phyloP scores from a whole-genome alignment of 2,797 vertebrate genomes.

The Takifugu ocellatus region DNA sequence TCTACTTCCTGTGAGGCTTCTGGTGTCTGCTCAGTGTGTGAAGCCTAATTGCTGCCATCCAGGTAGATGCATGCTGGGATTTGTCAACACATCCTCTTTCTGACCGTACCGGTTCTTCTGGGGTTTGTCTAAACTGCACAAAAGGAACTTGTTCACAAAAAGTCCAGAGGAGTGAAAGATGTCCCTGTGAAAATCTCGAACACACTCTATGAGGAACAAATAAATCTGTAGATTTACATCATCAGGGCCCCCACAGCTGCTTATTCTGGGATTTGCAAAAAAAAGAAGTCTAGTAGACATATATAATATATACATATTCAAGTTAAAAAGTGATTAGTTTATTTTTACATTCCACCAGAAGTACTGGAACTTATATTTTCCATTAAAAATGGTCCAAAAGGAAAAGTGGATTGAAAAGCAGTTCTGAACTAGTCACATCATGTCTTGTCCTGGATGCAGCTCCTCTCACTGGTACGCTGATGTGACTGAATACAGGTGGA shows the following conservation, averaged over 20 bases:
- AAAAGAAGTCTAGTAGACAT: slow-evolving; percentile 33
- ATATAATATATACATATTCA: slow-evolving; percentile 44
- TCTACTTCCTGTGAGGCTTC: slow-evolving; percentile 19
- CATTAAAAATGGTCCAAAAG: slow-evolving; percentile 69
- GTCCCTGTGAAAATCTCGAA: slow-evolving; percentile 57
- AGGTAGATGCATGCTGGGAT: slow-evolving; percentile 50
- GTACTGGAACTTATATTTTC: slow-evolving; percentile 51
- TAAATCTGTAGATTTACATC: slow-evolving; percentile 48
- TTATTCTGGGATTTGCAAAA: slow-evolving; percentile 35
- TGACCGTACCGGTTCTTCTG: slow-evolving; percentile 44
- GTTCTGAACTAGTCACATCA: slow-evolving; percentile 46
- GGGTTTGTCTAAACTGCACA: slow-evolving; percentile 49
- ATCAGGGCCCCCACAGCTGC: slow-evolving; percentile 31
- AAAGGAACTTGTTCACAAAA: slow-evolving; percentile 47
- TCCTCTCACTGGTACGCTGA: slow-evolving; percentile 42
- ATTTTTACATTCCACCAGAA: background rate
- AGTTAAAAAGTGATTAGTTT: too few relatives aligned
- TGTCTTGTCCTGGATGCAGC: slow-evolving; percentile 12
- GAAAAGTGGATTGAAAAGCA: slow-evolving; percentile 57
- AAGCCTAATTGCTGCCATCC: slow-evolving; percentile 59
- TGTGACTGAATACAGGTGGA: slow-evolving; percentile 17
- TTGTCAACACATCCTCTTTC: slow-evolving; percentile 46
- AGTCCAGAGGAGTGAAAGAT: slow-evolving; percentile 57
- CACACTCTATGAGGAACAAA: slow-evolving; percentile 57
- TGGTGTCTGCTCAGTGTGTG: slow-evolving; percentile 38